A percentile compares a stretch with the other conserved stretches of the same genome.
Evolutionary conservation across 2,113 vertebrate genomes (phyloP).

Genomic region (Sphyrna mokarran): DNA sequence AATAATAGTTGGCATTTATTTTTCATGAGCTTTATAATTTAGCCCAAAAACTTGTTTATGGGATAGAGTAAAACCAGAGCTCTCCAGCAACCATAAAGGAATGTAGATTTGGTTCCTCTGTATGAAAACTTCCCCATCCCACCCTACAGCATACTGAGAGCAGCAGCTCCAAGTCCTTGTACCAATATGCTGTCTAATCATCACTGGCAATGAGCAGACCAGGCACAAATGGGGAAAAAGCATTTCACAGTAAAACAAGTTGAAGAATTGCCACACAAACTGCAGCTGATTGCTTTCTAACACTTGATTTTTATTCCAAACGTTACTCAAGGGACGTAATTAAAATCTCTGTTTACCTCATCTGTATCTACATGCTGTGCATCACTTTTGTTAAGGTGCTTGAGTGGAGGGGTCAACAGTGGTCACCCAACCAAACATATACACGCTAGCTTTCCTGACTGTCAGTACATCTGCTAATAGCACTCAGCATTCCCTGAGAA

Average conservation of each 20-base stretch:
- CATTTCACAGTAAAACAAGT: not conserved
- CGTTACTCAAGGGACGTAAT: not conserved
- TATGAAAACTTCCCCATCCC: not conserved
- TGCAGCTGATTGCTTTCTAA: not conserved
- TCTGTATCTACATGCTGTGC: not conserved
- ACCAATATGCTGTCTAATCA: not conserved
- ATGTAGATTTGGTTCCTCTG: not conserved
- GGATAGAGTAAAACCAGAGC: not conserved
- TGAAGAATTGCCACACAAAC: not conserved
- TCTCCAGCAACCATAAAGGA: not conserved
- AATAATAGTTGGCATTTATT: constrained; percentile 27
- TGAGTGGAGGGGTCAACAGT: no score
- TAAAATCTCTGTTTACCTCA: not conserved
- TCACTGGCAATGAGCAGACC: not conserved
- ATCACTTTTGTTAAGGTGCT: not conserved
- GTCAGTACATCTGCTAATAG: not conserved
- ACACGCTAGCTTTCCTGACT: not conserved
- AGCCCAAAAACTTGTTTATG: not conserved
- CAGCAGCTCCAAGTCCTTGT: not conserved
- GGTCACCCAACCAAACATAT: not conserved
- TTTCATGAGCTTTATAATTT: not conserved
- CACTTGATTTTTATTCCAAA: not conserved
- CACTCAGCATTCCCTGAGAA: no score
- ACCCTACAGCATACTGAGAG: not conserved
- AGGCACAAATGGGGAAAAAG: not conserved